phyloP scores from a whole-genome alignment of 2,113 vertebrate genomes.

The Pogonocichla stellata region DNA sequence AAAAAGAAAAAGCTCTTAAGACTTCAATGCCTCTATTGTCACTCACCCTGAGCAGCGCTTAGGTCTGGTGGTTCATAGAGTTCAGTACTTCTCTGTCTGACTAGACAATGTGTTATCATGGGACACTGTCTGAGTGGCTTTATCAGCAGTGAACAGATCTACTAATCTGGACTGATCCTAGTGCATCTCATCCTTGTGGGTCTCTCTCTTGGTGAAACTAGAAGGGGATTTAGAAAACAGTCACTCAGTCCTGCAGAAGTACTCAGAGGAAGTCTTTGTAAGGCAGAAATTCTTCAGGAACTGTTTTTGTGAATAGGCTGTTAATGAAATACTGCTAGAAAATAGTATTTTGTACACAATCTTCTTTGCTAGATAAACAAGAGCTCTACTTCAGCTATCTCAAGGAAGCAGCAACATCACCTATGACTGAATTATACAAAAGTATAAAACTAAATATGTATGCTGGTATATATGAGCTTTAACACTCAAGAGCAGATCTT shows the following conservation, averaged over 20 bases:
- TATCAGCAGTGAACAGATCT: background rate
- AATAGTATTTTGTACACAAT: background rate
- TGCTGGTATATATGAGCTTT: background rate
- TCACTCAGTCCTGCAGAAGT: background rate
- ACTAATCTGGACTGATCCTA: background rate
- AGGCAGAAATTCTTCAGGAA: background rate
- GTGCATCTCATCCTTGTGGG: background rate
- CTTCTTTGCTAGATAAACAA: background rate
- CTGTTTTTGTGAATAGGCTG: background rate
- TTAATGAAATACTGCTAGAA: background rate
- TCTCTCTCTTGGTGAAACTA: background rate
- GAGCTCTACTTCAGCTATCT: background rate
- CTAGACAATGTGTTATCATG: rapidly evolving
- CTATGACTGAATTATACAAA: background rate
- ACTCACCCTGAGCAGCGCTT: background rate
- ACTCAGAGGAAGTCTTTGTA: background rate
- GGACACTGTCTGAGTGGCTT: background rate
- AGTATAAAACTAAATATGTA: background rate
- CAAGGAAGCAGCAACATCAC: background rate
- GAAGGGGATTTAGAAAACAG: background rate
- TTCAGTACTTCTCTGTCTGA: background rate
- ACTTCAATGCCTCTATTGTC: background rate
- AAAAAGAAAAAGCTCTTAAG: background rate
- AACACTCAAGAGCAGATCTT: background rate
- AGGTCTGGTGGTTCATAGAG: background rate